phyloP scores from a whole-genome alignment of 2,797 vertebrate genomes.

The Xenopus petersii region DNA sequence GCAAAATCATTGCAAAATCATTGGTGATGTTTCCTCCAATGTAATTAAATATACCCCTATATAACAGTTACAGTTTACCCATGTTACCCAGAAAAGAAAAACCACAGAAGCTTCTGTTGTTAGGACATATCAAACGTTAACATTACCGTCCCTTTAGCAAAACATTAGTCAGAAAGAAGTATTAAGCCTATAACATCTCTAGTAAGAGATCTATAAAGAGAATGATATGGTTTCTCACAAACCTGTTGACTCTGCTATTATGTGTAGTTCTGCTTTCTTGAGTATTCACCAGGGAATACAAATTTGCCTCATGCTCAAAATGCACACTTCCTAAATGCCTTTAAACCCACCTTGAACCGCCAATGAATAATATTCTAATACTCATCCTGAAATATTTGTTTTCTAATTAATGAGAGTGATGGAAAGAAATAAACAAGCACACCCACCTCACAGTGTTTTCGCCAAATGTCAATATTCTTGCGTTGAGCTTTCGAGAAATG shows the following conservation, averaged over 20 bases:
- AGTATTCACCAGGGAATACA: constrained; percentile 4
- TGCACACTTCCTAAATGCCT: constrained; percentile 47
- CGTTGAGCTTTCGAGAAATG: constrained; percentile 99
- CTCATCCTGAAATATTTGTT: constrained; percentile 52
- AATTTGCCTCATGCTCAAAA: background rate
- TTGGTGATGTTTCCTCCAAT: too few species aligned
- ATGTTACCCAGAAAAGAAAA: too few species aligned
- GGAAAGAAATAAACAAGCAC: constrained; percentile 70
- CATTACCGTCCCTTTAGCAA: too few species aligned
- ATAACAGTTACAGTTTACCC: too few species aligned
- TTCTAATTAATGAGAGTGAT: constrained; percentile 68
- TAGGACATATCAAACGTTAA: too few species aligned
- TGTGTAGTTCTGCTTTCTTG: background rate
- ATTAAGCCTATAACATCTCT: too few species aligned
- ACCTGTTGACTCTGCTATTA: constrained; percentile 29
- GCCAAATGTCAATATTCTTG: constrained; percentile 99
- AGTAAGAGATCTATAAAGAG: too few species aligned
- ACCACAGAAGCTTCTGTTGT: too few species aligned
- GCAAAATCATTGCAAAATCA: too few species aligned
- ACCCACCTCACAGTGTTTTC: constrained; percentile 98
- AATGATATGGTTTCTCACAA: background rate
- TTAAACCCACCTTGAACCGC: constrained; percentile 52
- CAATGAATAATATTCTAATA: constrained; percentile 52
- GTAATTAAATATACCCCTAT: too few species aligned
- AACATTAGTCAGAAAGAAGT: too few species aligned